These are phyloP conservation scores for Therioaphis trifolii DNA, from an alignment of 2,888 invertebrate genomes.

Conservation along the genomic window DNA sequence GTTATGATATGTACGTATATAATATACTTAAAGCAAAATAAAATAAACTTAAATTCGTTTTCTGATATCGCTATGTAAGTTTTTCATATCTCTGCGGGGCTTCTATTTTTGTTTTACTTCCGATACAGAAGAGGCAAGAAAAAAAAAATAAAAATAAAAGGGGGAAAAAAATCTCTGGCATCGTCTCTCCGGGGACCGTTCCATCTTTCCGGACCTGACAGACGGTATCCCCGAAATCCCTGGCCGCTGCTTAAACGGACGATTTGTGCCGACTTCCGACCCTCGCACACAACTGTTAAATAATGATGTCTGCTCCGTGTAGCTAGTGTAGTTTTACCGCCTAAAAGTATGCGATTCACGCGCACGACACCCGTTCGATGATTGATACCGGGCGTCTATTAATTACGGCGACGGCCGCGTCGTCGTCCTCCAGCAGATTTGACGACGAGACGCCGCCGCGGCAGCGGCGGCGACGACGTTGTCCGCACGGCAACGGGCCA, in stretches of 20 bases:
- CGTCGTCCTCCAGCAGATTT: too few species aligned
- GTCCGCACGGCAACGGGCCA: too few species aligned
- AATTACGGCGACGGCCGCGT: not conserved
- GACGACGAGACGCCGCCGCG: too few species aligned
- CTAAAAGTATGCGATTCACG: slow-evolving; percentile 30
- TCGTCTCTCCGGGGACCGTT: slow-evolving; percentile 63
- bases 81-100: slow-evolving; percentile 61
- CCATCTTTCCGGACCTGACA: slow-evolving; percentile 63
- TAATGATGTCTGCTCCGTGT: slow-evolving; percentile 60
- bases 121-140: slow-evolving; percentile 19
- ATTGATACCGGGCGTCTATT: slow-evolving; percentile 28
- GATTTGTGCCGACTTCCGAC: slow-evolving; percentile 63
- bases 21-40: not conserved
- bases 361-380: not conserved
- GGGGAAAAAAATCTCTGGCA: slow-evolving; percentile 53
- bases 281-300: slow-evolving; percentile 59
- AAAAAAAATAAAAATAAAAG: slow-evolving; percentile 1
- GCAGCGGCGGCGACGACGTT: too few species aligned
- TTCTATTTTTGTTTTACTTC: slow-evolving; percentile 56
- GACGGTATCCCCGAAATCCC: slow-evolving; percentile 61
- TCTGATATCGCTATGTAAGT: slow-evolving; percentile 47
- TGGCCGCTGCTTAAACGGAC: slow-evolving; percentile 62
- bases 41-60: slow-evolving; percentile 42
- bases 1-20: slow-evolving; percentile 1
- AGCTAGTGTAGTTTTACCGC: not conserved